Base-by-base conservation (phyloP, 2,888 invertebrate species). In the Pemphredon lugubris region DNA sequence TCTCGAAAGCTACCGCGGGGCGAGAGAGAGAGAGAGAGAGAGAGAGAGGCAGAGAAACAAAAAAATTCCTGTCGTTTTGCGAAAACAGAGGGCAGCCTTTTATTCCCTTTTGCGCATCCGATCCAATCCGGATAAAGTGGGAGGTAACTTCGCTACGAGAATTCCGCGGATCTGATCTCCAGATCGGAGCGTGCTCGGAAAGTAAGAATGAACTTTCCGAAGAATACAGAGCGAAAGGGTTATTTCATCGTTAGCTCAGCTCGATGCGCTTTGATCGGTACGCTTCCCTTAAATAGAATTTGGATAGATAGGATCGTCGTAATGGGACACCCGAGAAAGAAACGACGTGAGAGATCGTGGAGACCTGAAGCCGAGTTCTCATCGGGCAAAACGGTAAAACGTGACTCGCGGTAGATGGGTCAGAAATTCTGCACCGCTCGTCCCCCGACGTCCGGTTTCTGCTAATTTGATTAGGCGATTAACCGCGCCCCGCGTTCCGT, bases 391-490 rank as follows among this genome's bases (percentile, higher is more conserved):
- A 77, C 55, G 42, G 47, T 47, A 51, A 53, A 71, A 75, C 66
- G 68, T 75, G 66, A 69, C 45, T 55, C 21, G 57, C 18, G 57
- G n/a, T n/a, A n/a, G 54, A 18, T 39, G 50, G 64, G 61, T 48
- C 59, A 60, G 67, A 26, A 65, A 70, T 61, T 65, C 65, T 39
- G 42, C n/a, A n/a, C n/a, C n/a, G n/a, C 26, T 39, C 60, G 69
- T 58, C 61, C 13, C n/a, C 40, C 54, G 37, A 53, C 59, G 64
- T 57, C 68, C 72, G 68, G n/a, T 63, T 77, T 57, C 64, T 53
- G 53, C 73, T 77, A 75, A 80, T 78, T 71, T 60, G 51, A 78
- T 80, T 81, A 71, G 68, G 23, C 71, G 71, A 80, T 81, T 80
- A 80, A 73, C 71, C 68, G 68, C 55, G 45, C 26, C 4, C 58